phyloP scores from a whole-genome alignment of 2,113 vertebrate species.

The Nannobrachium achirus region DNA sequence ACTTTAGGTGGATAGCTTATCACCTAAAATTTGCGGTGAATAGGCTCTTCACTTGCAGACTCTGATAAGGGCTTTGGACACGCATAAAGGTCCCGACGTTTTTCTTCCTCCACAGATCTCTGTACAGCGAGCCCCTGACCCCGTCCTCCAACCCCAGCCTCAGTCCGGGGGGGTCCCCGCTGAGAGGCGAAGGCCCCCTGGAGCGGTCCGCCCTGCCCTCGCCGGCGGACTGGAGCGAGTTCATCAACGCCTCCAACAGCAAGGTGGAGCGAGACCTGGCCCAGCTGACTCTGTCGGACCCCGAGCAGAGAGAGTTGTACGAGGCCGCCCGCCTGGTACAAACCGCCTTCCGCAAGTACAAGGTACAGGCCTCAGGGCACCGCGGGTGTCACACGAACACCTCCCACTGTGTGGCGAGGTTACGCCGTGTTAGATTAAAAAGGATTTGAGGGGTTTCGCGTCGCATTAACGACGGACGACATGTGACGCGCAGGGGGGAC shows the following conservation, averaged over 20 bases:
- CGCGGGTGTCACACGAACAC: conserved; percentile 49
- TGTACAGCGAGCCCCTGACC: conserved; percentile 90
- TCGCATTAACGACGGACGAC: conserved; percentile 15
- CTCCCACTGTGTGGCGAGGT: conserved; percentile 18
- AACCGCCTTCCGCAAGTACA: conserved; percentile 98
- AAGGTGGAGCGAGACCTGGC: conserved; percentile 96
- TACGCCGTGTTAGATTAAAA: conserved; percentile 12
- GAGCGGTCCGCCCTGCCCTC: conserved; percentile 91
- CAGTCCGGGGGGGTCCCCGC: conserved; percentile 89
- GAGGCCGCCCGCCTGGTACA: conserved; percentile 97
- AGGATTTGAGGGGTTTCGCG: neutral
- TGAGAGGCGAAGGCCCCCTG: conserved; percentile 85
- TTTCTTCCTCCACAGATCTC: conserved; percentile 79
- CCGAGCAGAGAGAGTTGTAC: conserved; percentile 97
- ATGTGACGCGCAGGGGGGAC: conserved; percentile 13
- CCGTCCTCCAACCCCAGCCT: conserved; percentile 92
- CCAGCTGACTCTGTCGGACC: conserved; percentile 96
- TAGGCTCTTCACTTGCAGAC: no score
- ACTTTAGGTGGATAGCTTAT: no score
- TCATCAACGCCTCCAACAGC: conserved; percentile 94
- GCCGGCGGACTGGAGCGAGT: conserved; percentile 95
- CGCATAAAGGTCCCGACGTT: neutral
- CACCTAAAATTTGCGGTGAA: no score
- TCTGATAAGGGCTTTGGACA: no score
- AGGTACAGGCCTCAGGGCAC: conserved; percentile 84